Percentiles rank a stretch among this genome's conserved stretches.
Conservation (phyloP, 1,140 invertebrate species). For the Prorops nasuta region DNA sequence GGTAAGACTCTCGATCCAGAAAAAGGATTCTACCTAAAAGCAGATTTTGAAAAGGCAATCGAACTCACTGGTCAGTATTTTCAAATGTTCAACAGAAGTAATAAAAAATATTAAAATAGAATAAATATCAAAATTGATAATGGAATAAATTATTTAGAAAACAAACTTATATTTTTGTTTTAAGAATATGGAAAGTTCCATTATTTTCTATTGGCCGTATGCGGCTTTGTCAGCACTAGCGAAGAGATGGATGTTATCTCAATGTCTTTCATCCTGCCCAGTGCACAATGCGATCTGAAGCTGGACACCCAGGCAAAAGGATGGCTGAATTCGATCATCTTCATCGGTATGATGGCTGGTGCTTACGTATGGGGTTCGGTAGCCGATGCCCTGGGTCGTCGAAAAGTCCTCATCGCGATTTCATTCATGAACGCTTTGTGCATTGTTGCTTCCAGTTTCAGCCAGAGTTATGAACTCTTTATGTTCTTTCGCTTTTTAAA, state of each 20-base stretch:
- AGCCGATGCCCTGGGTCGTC: slow-evolving; percentile 81
- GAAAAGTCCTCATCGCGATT: slow-evolving; percentile 82
- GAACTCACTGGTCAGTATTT: slow-evolving; percentile 70
- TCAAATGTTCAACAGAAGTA: not conserved
- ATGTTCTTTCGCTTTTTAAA: slow-evolving; percentile 87
- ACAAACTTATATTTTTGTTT: slow-evolving; percentile 7
- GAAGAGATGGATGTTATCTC: slow-evolving; percentile 96
- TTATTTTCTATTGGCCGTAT: slow-evolving; percentile 81
- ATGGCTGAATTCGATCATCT: slow-evolving; percentile 83
- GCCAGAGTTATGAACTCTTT: slow-evolving; percentile 82
- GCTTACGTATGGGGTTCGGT: slow-evolving; percentile 89
- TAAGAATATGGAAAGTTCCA: slow-evolving; percentile 91
- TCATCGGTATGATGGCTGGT: slow-evolving; percentile 90
- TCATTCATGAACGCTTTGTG: slow-evolving; percentile 87
- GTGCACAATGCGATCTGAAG: slow-evolving; percentile 87
- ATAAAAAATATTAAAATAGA: not conserved
- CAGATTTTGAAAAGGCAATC: slow-evolving; percentile 80
- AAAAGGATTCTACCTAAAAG: slow-evolving; percentile 62
- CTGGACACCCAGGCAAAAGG: slow-evolving; percentile 85
- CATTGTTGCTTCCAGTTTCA: slow-evolving; percentile 84
- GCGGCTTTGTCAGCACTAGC: slow-evolving; percentile 90
- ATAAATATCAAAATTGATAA: not conserved
- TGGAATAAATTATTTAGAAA: not conserved
- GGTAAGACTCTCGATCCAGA: slow-evolving; percentile 53
- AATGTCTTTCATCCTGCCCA: slow-evolving; percentile 90